Evolutionary conservation across 2,888 invertebrate genomes (phyloP), one percentile per base, ranked within the genome.

Genomic region (Barypeithes pellucidus): DNA sequence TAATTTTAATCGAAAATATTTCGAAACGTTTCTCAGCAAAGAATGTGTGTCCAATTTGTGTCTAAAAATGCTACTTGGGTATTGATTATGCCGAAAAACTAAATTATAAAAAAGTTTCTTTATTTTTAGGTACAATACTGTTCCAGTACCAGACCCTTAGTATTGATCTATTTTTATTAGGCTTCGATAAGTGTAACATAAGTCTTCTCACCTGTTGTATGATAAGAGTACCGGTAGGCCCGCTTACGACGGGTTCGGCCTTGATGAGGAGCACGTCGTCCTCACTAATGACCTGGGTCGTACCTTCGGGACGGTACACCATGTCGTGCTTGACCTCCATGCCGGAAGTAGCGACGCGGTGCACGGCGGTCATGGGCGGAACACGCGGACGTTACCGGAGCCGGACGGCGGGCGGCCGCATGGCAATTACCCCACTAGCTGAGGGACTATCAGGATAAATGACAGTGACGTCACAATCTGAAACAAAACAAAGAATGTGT

Each of bases 321-420:
- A 91, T 88, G 84, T 90, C 91, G 88, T 90, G 90, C 84, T 90
- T 90, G 85, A 91, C 85, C 86, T 90, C 90, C 90, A 90, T 90
- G 80, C 83, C 79, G 81, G 78, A 72, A 76, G 75, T 72, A 66
- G 45, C 65, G 76, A 72, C 68, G 81, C 80, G 80, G 79, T 82
- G 79, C 78, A 80, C 80, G 78, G 78, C 78, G 76, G 76, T 79
- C 76, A 78, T 76, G 77, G 78, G 63, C 67, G 82, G 83, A 78
- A 82, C 81, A 80, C 83, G 83, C 82, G 83, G 81, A 84, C 76
- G 79, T 84, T 83, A 73, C 68, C 70, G 72, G 39, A 9, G 54
- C 57, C 65, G 69, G 52, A 36, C 50, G 67, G 59, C 67, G 41
- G 70, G 67, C 52, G 75, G 67, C 70, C 73, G 75, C 71, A 75